Conservation (phyloP, 2,888 invertebrate species). For the Hartigia nigra region DNA sequence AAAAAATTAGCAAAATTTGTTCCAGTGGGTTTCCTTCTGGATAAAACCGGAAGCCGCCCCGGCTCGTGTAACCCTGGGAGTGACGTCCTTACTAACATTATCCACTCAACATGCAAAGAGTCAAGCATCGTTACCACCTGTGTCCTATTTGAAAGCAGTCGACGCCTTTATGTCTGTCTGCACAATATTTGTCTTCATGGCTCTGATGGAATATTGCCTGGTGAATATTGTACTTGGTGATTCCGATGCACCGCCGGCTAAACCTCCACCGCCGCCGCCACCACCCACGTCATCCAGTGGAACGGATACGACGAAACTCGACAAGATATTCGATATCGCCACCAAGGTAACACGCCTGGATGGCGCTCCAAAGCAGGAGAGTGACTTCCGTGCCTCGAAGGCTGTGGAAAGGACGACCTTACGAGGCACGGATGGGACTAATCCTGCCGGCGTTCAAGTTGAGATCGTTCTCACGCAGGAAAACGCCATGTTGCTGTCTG, state of each 20-base stretch:
- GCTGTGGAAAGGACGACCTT: neutral
- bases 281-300: constrained; percentile 68
- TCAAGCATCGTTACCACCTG: constrained; percentile 91
- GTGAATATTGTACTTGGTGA: constrained; percentile 88
- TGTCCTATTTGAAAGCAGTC: constrained; percentile 92
- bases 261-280: constrained; percentile 69
- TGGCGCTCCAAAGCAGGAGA: constrained; percentile 7
- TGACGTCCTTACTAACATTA: constrained; percentile 87
- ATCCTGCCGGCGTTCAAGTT: constrained; percentile 48
- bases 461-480: constrained; percentile 60
- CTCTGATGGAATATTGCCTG: constrained; percentile 91
- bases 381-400: constrained; percentile 6
- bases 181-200: constrained; percentile 94
- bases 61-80: constrained; percentile 91
- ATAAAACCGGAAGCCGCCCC: constrained; percentile 95
- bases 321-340: constrained; percentile 70
- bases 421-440: constrained; percentile 46
- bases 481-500: constrained; percentile 62
- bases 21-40: constrained; percentile 95
- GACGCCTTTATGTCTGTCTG: constrained; percentile 95
- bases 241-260: constrained; percentile 70
- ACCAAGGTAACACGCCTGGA: constrained; percentile 60
- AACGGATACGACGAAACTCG: constrained; percentile 68
- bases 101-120: constrained; percentile 95
- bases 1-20: neutral